Evolutionary conservation across 2,113 vertebrate genomes (phyloP).

Genomic region (Gymnogyps californianus): DNA sequence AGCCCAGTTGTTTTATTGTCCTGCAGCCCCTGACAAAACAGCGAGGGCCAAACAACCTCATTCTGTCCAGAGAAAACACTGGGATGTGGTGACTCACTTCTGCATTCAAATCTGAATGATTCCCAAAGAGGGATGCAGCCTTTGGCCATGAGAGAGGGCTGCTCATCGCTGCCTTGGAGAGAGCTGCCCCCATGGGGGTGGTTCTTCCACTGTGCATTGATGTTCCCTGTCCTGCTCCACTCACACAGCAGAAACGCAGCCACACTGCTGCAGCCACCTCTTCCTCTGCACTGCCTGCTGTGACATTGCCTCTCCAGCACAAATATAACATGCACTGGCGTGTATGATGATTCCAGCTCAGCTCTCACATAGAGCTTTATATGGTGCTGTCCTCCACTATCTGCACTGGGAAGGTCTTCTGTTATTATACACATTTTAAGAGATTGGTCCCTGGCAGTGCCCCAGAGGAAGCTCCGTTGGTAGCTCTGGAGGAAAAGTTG

Average conservation of each 20-base stretch:
- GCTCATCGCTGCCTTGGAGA: background rate
- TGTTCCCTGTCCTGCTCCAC: background rate
- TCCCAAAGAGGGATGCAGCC: background rate
- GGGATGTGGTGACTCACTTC: background rate
- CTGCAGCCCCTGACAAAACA: background rate
- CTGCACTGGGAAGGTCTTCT: background rate
- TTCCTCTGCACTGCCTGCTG: background rate
- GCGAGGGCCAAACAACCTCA: background rate
- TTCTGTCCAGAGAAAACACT: background rate
- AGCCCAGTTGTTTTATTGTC: background rate
- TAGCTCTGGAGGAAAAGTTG: background rate
- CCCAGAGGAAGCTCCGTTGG: background rate
- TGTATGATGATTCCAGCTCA: background rate
- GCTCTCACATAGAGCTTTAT: background rate
- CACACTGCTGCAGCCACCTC: background rate
- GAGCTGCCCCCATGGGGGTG: rapidly evolving
- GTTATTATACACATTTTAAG: background rate
- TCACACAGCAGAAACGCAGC: background rate
- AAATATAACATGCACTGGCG: rapidly evolving
- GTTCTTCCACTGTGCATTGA: background rate
- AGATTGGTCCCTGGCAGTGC: background rate
- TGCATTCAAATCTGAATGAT: background rate
- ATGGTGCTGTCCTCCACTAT: background rate
- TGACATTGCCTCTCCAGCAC: background rate
- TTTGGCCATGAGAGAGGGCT: background rate